phyloP scores from a whole-genome alignment of 2,888 invertebrate species.

The Diarsia mendica region DNA sequence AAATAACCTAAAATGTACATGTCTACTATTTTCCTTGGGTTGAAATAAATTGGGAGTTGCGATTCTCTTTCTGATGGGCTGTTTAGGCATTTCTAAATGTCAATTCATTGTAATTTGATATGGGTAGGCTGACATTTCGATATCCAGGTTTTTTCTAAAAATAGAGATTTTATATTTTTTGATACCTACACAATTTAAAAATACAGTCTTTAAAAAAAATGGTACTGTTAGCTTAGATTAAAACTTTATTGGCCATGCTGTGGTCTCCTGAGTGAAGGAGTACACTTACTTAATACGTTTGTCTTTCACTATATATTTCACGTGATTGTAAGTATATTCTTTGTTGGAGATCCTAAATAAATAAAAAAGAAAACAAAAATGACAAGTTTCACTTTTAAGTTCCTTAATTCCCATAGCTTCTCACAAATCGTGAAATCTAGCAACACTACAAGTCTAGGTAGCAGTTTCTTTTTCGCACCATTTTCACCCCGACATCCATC shows the following conservation, averaged over 20 bases:
- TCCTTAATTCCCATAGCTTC: not conserved
- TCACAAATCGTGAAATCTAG: conserved; percentile 3
- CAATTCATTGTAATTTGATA: conserved; percentile 26
- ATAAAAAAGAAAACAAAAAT: not conserved
- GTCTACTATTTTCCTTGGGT: conserved; percentile 41
- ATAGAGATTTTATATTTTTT: too few species aligned
- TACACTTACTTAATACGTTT: too few species aligned
- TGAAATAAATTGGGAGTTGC: conserved; percentile 45
- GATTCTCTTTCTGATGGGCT: conserved; percentile 22
- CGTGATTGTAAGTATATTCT: too few species aligned
- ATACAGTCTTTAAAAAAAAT: too few species aligned
- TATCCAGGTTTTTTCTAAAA: not conserved
- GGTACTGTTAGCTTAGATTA: too few species aligned
- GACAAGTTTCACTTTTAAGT: not conserved
- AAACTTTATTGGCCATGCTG: too few species aligned
- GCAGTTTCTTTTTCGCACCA: conserved; percentile 52
- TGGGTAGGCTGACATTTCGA: not conserved
- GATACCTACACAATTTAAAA: not conserved
- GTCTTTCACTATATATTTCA: too few species aligned
- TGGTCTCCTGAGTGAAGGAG: too few species aligned
- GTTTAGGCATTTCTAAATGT: conserved; percentile 21
- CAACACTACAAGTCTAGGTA: conserved; percentile 31
- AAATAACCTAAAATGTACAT: conserved; percentile 58
- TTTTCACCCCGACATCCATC: conserved; percentile 41
- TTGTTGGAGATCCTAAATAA: too few species aligned